These are phyloP conservation scores for Hippopotamus amphibius DNA, from an alignment of 2,113 vertebrate species.

Conservation along the genomic window DNA sequence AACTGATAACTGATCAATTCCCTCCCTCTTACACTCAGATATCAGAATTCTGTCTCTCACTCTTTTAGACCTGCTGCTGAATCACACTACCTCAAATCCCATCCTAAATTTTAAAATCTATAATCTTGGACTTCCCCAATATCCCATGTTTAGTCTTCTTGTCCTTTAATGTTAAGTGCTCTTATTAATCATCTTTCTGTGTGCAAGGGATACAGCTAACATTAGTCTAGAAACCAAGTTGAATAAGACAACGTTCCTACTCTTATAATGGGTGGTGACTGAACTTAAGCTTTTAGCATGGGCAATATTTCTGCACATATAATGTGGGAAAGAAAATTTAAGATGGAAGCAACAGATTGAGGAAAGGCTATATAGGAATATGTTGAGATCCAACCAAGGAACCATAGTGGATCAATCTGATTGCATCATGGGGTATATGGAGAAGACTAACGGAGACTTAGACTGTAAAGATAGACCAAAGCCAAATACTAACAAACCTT, in stretches of 20 bases:
- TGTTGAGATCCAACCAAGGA: neutral
- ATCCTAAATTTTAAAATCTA: neutral
- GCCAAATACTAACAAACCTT: neutral
- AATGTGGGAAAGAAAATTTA: neutral
- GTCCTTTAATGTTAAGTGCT: conserved; percentile 18
- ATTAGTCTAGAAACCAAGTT: conserved; percentile 7
- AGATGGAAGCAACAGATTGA: neutral
- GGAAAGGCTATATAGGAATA: neutral
- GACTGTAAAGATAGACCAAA: neutral
- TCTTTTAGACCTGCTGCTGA: neutral
- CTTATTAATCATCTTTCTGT: neutral
- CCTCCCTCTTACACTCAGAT: neutral
- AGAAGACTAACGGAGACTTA: neutral
- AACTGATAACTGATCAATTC: neutral
- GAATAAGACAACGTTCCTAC: neutral
- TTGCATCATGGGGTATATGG: neutral
- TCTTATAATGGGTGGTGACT: neutral
- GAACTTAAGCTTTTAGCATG: neutral
- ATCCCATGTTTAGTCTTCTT: neutral
- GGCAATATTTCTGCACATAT: neutral
- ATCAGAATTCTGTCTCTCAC: neutral
- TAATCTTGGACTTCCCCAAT: neutral
- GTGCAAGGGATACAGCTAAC: neutral
- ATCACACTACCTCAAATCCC: neutral
- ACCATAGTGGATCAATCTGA: neutral